Evolutionary conservation across 2,113 vertebrate species (phyloP).

Genomic region (Oplegnathus fasciatus): DNA sequence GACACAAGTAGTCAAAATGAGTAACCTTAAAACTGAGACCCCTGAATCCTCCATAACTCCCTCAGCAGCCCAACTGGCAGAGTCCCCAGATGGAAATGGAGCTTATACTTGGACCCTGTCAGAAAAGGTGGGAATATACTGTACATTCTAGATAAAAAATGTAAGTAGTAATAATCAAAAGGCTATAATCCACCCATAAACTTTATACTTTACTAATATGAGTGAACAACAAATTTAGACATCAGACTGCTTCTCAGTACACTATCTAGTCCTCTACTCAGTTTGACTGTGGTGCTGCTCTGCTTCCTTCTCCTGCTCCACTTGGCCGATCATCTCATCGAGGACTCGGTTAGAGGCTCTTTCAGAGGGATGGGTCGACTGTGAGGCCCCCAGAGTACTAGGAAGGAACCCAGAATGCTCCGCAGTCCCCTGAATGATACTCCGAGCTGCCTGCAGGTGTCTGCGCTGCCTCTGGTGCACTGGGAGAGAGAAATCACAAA

Average conservation of each 20-base stretch:
- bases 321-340: slow-evolving; percentile 30
- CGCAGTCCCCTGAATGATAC: slow-evolving; percentile 81
- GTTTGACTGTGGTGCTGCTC: slow-evolving; percentile 1
- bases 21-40: neutral
- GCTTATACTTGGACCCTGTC: neutral
- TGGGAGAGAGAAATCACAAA: slow-evolving; percentile 60
- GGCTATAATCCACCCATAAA: neutral
- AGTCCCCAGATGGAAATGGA: neutral
- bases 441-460: slow-evolving; percentile 88
- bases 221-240: neutral
- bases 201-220: neutral
- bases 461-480: slow-evolving; percentile 89
- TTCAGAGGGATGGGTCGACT: slow-evolving; percentile 25
- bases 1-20: neutral
- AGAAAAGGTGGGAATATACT: neutral
- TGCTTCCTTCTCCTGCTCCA: slow-evolving; percentile 10
- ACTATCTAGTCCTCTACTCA: slow-evolving; percentile 4
- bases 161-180: neutral
- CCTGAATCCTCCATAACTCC: neutral
- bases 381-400: neutral
- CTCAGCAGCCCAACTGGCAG: no score
- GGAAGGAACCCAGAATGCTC: slow-evolving; percentile 38
- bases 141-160: neutral
- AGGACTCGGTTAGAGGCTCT: slow-evolving; percentile 42
- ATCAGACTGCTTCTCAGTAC: neutral